Evolutionary conservation across 2,888 invertebrate genomes (phyloP), one percentile per base, ranked within the genome.

Genomic region (Aleiodes leptofemur): DNA sequence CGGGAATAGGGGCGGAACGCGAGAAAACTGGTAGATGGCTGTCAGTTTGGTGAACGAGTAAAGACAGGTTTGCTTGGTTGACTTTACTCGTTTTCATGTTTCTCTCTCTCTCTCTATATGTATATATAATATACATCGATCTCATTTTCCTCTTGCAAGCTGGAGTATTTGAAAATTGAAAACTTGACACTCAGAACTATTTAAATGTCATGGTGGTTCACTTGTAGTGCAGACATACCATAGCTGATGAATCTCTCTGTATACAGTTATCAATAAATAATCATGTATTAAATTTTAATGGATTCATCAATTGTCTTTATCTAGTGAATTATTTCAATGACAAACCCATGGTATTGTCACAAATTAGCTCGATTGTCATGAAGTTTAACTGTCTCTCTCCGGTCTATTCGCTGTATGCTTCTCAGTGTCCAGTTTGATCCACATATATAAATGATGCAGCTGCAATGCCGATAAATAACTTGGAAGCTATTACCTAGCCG

Each of bases 91-190:
- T 64, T 69, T 72, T 69, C 75, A 16, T 73, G 51, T 72, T 59
- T 73, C 48, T 50, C 57, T 16, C 56, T 69, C 23, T 23, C 23
- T 23, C 23, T 23, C 23, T 23, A 1, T 23, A 1, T 23, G 2
- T 23, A 23, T 23, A 57, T 64, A 64, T 64, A 43, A 64, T 64
- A 64, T 57, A 61, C 71, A 9, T 43, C 59, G 61, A 69, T 66
- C 69, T 64, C 71, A 61, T 48, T 73, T 55, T 70, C 56, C 50
- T 50, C 48, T n/a, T 55, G 51, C 75, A 82, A 23, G 82, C 81
- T 79, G 86, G 86, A 84, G 73, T 43, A 73, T 84, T 84, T 85
- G 87, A 87, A 87, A 87, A 87, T 87, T 87, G 87, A 87, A 87
- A 87, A 86, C 83, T 84, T 84, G 86, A 87, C 83, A 83, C 82